Evolutionary conservation across 2,797 vertebrate species (phyloP).

Genomic region (Rhynchonycteris naso): DNA sequence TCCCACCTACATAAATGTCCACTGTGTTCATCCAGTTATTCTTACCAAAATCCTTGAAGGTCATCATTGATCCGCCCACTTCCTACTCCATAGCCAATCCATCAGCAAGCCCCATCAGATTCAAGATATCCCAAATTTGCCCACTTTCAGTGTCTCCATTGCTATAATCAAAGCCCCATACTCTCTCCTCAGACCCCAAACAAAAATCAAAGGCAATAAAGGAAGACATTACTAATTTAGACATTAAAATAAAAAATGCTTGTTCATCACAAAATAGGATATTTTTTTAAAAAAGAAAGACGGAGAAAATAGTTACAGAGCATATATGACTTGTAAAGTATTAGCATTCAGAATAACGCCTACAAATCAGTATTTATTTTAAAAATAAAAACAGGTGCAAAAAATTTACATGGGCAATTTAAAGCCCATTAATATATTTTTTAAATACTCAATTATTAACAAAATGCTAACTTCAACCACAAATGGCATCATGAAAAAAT

Average conservation of each 20-base stretch:
- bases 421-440: not conserved
- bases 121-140: not conserved
- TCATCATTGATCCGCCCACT: not conserved
- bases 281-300: not conserved
- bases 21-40: not conserved
- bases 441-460: not conserved
- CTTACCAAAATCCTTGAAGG: not conserved
- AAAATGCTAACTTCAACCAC: not conserved
- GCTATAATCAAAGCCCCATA: not conserved
- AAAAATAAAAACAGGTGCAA: not conserved
- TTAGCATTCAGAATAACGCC: not conserved
- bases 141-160: not conserved
- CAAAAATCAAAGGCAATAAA: not conserved
- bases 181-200: not conserved
- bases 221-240: not conserved
- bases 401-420: not conserved
- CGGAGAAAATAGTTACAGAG: not conserved
- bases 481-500: not conserved
- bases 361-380: not conserved
- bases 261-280: not conserved
- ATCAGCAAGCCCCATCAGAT: not conserved
- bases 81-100: not conserved
- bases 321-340: not conserved
- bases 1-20: not conserved
- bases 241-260: not conserved